These are phyloP conservation scores for Oxystoma pomonae DNA, from an alignment of 2,888 invertebrate species.

Conservation along the genomic window DNA sequence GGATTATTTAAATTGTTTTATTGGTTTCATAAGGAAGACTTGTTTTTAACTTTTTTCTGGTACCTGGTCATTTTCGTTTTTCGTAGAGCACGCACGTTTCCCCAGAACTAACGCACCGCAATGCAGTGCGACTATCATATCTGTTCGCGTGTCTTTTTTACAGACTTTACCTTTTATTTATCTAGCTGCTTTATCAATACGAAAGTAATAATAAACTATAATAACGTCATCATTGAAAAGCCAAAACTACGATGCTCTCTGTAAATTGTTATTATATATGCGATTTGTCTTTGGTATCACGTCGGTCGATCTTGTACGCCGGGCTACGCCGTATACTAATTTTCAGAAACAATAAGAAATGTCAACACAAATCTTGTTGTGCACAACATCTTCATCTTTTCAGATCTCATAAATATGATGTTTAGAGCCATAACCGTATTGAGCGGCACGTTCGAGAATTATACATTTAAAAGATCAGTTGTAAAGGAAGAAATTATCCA, in stretches of 20 bases:
- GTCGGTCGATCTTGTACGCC: not conserved
- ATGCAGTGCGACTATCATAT: no score
- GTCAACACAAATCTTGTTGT: slow-evolving; percentile 23
- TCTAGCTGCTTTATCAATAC: not conserved
- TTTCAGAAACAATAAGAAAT: slow-evolving; percentile 24
- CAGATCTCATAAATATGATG: not conserved
- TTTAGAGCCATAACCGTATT: not conserved
- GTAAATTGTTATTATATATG: not conserved
- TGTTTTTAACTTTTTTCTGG: no score
- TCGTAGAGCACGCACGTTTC: no score
- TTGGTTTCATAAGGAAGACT: no score
- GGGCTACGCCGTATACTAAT: slow-evolving; percentile 3
- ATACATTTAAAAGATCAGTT: no score
- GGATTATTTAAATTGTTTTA: no score
- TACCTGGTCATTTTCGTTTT: no score
- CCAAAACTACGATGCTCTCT: not conserved
- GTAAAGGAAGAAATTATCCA: no score
- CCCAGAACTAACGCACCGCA: no score
- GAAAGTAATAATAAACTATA: not conserved
- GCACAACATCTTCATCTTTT: slow-evolving; percentile 24
- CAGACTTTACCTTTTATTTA: no score
- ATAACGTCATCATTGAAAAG: not conserved
- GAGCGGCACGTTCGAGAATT: not conserved
- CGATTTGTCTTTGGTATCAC: not conserved
- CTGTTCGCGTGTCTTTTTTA: no score